Conservation (phyloP, 2,797 vertebrate species). For the Cyprinodon diabolis region DNA sequence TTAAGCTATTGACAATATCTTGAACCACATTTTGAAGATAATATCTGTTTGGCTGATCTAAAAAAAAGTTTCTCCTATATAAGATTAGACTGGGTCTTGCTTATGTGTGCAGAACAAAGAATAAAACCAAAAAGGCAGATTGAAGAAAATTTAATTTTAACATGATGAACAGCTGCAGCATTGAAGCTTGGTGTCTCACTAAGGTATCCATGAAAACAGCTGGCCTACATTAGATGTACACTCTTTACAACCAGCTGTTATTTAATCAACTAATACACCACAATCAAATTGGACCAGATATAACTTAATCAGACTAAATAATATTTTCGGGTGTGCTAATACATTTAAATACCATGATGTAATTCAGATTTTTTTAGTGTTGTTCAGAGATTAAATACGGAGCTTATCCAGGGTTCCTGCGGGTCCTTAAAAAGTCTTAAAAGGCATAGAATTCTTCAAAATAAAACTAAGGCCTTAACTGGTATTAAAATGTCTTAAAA, state of each 20-base stretch:
- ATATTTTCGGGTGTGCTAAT: background rate
- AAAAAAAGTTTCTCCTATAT: background rate
- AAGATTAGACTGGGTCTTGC: background rate
- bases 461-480: too few species aligned
- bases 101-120: background rate
- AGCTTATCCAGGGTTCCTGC: too few species aligned
- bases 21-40: background rate
- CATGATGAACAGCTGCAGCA: background rate
- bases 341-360: background rate
- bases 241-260: background rate
- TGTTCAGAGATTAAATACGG: background rate
- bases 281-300: background rate
- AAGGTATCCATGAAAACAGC: background rate
- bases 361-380: background rate
- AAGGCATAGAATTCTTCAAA: too few species aligned
- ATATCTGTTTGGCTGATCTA: slow-evolving; percentile 4
- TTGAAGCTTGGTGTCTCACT: background rate
- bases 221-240: background rate
- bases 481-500: too few species aligned
- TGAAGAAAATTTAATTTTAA: background rate
- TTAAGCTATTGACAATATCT: too few species aligned
- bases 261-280: background rate
- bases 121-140: background rate
- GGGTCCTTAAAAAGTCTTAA: too few species aligned
- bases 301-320: background rate